Evolutionary conservation across 2,113 vertebrate genomes (phyloP).

Genomic region (Solea solea): DNA sequence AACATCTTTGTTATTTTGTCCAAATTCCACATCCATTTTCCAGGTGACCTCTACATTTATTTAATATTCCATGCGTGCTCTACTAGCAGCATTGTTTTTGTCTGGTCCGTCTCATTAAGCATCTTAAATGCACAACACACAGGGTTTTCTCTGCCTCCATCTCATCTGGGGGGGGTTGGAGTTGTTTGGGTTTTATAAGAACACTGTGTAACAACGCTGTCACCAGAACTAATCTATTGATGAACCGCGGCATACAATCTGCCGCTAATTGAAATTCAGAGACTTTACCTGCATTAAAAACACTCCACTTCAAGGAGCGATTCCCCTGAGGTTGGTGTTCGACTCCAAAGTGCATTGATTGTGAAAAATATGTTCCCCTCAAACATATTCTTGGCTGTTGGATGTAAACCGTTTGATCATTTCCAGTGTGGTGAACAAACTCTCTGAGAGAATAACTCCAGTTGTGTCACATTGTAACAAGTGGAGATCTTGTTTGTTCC

Average conservation of each 20-base stretch:
- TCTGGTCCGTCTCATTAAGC: constrained; percentile 28
- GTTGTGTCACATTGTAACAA: background rate
- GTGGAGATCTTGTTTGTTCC: background rate
- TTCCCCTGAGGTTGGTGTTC: constrained; percentile 24
- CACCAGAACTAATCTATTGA: constrained; percentile 25
- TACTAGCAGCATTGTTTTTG: constrained; percentile 21
- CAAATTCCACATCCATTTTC: constrained; percentile 14
- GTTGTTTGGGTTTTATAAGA: constrained; percentile 41
- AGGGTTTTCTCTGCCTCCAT: constrained; percentile 38
- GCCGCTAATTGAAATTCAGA: constrained; percentile 53
- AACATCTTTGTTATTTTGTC: constrained; percentile 20
- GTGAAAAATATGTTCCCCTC: constrained; percentile 30
- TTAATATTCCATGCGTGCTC: constrained; percentile 41
- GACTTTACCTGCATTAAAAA: constrained; percentile 27
- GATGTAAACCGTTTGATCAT: background rate
- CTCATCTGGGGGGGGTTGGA: constrained; percentile 7
- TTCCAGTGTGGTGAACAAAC: constrained; percentile 5
- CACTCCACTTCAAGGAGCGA: constrained; percentile 14
- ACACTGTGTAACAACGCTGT: constrained; percentile 1
- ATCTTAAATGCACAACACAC: constrained; percentile 56
- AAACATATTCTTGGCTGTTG: constrained; percentile 3
- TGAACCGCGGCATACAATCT: constrained; percentile 22
- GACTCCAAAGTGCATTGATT: constrained; percentile 38
- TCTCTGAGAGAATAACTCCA: constrained; percentile 13
- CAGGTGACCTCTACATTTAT: constrained; percentile 32